Percentiles rank a stretch among this genome's conserved stretches.
These are phyloP conservation scores for Vireo altiloquus DNA, from an alignment of 2,113 vertebrate species.

Conservation along the genomic window DNA sequence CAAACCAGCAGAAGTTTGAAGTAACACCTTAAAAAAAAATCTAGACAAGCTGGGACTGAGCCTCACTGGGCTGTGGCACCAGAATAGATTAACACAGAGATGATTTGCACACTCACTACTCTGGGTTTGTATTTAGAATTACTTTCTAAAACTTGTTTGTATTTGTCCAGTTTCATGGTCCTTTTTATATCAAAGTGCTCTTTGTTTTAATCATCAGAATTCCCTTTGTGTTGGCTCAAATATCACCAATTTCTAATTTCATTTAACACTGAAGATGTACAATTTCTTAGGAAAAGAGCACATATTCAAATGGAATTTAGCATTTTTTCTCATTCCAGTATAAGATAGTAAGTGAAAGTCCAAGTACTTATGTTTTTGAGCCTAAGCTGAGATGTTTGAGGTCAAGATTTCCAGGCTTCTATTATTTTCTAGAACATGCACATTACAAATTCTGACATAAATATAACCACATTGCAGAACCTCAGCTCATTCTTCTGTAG, in stretches of 20 bases:
- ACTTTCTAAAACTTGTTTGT: neutral
- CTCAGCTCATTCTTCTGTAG: neutral
- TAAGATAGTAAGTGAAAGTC: neutral
- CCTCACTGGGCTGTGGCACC: neutral
- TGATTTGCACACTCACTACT: neutral
- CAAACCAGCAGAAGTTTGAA: neutral
- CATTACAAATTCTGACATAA: neutral
- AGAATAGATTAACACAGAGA: neutral
- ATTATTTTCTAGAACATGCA: neutral
- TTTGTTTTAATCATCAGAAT: neutral
- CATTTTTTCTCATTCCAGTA: neutral
- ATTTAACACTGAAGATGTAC: neutral
- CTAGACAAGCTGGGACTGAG: neutral
- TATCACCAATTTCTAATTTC: neutral
- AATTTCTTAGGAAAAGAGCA: neutral
- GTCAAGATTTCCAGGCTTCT: neutral
- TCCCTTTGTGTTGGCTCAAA: neutral
- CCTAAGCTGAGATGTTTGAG: neutral
- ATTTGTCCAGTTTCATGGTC: neutral
- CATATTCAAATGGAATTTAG: neutral
- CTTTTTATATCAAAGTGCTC: neutral
- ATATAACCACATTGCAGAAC: neutral
- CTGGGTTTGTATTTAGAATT: neutral
- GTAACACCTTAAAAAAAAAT: neutral
- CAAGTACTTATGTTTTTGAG: neutral